Conservation (phyloP, 2,888 invertebrate species). For the Athetis lepigone region DNA sequence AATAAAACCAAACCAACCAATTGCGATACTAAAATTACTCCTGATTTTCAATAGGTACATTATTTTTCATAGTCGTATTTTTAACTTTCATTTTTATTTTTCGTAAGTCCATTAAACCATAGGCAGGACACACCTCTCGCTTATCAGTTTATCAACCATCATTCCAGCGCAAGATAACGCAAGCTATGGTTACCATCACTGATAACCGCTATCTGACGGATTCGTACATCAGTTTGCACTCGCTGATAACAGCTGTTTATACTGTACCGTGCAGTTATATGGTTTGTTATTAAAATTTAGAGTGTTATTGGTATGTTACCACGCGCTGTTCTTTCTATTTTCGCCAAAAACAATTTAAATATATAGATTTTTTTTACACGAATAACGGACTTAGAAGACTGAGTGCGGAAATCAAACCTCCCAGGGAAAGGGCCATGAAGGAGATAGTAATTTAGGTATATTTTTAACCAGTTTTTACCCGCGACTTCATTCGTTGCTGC, state of each 20-base stretch:
- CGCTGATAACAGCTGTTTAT: constrained; percentile 35
- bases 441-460: no score
- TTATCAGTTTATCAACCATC: constrained; percentile 40
- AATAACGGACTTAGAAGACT: no score
- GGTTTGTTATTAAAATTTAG: constrained; percentile 19
- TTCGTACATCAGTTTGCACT: constrained; percentile 34
- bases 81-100: background rate
- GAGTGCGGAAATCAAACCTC: no score
- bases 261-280: constrained; percentile 19
- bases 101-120: constrained; percentile 11
- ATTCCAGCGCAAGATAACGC: constrained; percentile 28
- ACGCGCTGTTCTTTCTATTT: no score
- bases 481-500: no score
- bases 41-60: background rate
- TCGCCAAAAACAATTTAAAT: no score
- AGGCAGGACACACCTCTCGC: constrained; percentile 50
- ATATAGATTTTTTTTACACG: no score
- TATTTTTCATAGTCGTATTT: background rate
- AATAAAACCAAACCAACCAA: no score
- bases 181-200: constrained; percentile 39
- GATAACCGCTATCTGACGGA: constrained; percentile 38
- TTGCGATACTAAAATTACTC: no score
- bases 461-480: no score
- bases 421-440: no score
- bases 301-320: constrained; percentile 3